Percentiles rank a stretch among this genome's conserved stretches.
Conservation (phyloP, 2,888 invertebrate species). For the Tuberolachnus salignus region DNA sequence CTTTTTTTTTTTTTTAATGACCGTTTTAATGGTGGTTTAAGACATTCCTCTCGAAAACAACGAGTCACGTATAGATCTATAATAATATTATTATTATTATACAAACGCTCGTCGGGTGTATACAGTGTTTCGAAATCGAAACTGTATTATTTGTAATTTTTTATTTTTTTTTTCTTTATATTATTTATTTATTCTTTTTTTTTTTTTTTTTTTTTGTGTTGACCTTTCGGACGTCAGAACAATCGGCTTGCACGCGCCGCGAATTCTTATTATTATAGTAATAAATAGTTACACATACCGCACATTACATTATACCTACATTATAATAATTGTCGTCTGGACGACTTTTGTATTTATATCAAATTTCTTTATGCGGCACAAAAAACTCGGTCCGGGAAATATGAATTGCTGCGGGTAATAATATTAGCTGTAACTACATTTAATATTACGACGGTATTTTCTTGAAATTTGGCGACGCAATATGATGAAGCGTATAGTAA, state of each 20-base stretch:
- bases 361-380: constrained; percentile 3
- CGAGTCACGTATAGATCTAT: constrained; percentile 33
- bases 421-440: too few species aligned
- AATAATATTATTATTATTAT: not conserved
- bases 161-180: too few species aligned
- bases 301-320: too few species aligned
- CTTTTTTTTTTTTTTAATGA: constrained; percentile 34
- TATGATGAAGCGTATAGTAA: too few species aligned
- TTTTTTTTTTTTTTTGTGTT: not conserved
- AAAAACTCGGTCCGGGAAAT: constrained; percentile 6
- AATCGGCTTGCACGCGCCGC: constrained; percentile 10
- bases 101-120: not conserved
- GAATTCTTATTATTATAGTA: constrained; percentile 3
- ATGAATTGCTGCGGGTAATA: not conserved
- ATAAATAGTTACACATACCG: too few species aligned
- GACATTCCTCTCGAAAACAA: constrained; percentile 47
- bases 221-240: constrained; percentile 40
- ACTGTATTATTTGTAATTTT: constrained; percentile 8
- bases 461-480: too few species aligned
- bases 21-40: not conserved
- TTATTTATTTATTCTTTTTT: too few species aligned
- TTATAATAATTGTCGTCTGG: not conserved
- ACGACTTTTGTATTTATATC: not conserved
- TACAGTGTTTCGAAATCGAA: constrained; percentile 27
- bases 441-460: not conserved